Base-by-base conservation (phyloP, 2,797 vertebrate species). In the Sciurus carolinensis region DNA sequence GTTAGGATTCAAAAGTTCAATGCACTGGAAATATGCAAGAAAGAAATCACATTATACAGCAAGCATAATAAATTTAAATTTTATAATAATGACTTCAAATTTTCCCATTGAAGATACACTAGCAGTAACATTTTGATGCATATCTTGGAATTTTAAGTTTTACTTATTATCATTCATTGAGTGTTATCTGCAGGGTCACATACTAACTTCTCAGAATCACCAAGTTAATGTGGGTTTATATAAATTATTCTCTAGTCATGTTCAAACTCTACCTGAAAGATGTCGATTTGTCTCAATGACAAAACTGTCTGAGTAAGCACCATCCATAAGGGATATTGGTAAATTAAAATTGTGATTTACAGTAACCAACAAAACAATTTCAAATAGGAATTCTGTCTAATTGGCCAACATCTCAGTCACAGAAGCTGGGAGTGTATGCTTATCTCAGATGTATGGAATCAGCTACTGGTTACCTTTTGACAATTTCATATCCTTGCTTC, bases 91-190 rank as follows among this genome's bases (percentile, higher is more conserved):
- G 20, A 73, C 3, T n/a, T 44, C 7, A 4, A 50, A 54, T 36
- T 54, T 62, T 66, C 47, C 47, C 26, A 82, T 0, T 42, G 5
- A 26, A 72, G 73, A 66, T 42, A n/a, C 24, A 1, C 8, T 88
- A 50, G 42, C 26, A 62, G 11, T 85, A 15, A 33, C 30, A 42
- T 7, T 14, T 47, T 76, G n/a, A 33, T 54, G 2, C 87, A 81
- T 89, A 64, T 20, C 57, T 85, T 62, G 3, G n/a, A 92, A 87
- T 81, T 81, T 91, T 64, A 81, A 83, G 33, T 87, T 72, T 39
- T 12, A 67, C 13, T 54, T 89, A 36, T 50, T 52, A 24, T 50
- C 10, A 66, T 79, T 47, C n/a, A 73, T 26, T 75, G 22, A 59
- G 1, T 69, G 4, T 77, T 67, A 83, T 39, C 77, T 77, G 59